These are phyloP conservation scores for Sylvicapra grimmia DNA, from an alignment of 2,113 vertebrate species.

Conservation along the genomic window DNA sequence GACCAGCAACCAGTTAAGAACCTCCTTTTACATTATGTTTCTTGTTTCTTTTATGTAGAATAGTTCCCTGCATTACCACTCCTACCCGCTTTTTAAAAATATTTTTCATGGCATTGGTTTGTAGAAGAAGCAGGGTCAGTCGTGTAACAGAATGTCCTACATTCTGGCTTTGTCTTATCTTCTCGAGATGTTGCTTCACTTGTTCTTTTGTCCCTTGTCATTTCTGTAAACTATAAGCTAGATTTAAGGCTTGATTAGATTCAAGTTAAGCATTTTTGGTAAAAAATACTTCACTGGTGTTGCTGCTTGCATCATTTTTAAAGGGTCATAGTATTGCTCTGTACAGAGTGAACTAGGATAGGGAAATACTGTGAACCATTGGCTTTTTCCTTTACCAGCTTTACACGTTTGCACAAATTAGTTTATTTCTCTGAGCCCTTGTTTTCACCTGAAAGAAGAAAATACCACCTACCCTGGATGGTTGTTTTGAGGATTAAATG, in stretches of 20 bases:
- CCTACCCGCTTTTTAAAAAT: not conserved
- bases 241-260: not conserved
- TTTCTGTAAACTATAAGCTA: conserved; percentile 18
- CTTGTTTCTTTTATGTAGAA: not conserved
- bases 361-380: not conserved
- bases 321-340: not conserved
- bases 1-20: not conserved
- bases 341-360: not conserved
- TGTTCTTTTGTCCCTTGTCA: not conserved
- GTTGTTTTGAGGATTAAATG: not conserved
- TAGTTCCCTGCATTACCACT: not conserved
- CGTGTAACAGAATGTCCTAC: not conserved
- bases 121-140: not conserved
- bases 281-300: not conserved
- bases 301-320: not conserved
- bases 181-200: not conserved
- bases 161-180: conserved; percentile 19
- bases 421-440: conserved; percentile 20
- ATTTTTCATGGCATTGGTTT: not conserved
- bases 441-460: conserved; percentile 7
- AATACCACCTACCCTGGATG: not conserved
- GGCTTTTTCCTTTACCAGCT: not conserved
- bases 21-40: not conserved
- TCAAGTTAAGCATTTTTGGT: not conserved
- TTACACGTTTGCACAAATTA: not conserved